Percentiles rank a stretch among this genome's conserved stretches.
Evolutionary conservation across 2,888 invertebrate genomes (phyloP).

Genomic region (Boloria selene): DNA sequence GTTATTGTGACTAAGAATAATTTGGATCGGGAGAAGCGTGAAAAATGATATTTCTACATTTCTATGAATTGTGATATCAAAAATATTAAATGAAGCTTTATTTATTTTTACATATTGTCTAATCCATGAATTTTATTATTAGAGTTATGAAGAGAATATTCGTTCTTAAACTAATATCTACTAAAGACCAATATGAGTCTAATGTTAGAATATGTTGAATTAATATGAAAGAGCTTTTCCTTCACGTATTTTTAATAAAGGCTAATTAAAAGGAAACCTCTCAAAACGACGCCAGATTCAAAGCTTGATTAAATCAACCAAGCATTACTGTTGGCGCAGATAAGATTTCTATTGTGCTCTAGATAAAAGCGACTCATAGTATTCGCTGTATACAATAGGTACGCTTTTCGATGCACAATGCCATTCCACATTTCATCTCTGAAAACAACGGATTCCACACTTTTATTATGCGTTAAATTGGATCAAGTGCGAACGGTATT

Average conservation of each 20-base stretch:
- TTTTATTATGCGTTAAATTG: slow-evolving; percentile 75
- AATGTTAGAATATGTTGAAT: background rate
- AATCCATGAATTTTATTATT: too few relatives aligned
- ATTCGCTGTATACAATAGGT: slow-evolving; percentile 56
- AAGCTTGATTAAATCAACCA: slow-evolving; percentile 61
- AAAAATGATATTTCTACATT: slow-evolving; percentile 10
- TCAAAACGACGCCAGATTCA: slow-evolving; percentile 32
- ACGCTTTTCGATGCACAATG: slow-evolving; percentile 66
- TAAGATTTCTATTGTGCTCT: slow-evolving; percentile 70
- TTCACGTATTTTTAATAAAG: slow-evolving; percentile 6
- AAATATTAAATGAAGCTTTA: slow-evolving; percentile 2
- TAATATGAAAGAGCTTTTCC: background rate
- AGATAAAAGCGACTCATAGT: slow-evolving; percentile 56
- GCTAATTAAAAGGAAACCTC: slow-evolving; percentile 28
- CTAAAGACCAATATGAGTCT: background rate
- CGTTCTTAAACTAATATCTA: too few relatives aligned
- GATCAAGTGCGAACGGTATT: slow-evolving; percentile 64
- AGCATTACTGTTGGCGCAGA: slow-evolving; percentile 61
- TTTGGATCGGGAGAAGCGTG: slow-evolving; percentile 9
- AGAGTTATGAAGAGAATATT: too few relatives aligned
- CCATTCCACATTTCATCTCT: slow-evolving; percentile 66
- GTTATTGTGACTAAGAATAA: slow-evolving; percentile 21
- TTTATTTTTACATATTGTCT: too few relatives aligned
- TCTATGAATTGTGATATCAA: background rate
- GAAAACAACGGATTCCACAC: slow-evolving; percentile 71